A percentile compares a stretch with the other conserved stretches of the same genome.
Evolutionary conservation across 2,888 invertebrate genomes (phyloP).

Genomic region (Nomada goodeniana): DNA sequence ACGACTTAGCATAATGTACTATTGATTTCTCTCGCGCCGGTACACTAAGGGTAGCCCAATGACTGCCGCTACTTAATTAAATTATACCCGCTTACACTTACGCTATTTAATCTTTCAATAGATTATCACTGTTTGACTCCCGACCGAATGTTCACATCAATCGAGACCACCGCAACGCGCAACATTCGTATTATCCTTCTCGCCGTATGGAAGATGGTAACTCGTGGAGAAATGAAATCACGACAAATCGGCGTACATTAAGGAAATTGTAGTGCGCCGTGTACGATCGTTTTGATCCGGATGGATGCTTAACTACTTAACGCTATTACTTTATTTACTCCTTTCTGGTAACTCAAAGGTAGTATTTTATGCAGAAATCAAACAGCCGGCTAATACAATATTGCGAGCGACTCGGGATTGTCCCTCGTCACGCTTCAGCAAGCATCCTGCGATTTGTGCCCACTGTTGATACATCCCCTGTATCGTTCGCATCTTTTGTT

Average conservation of each 20-base stretch:
- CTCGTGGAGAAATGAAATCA: slow-evolving; percentile 43
- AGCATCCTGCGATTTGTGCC: background rate
- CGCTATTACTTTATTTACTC: background rate
- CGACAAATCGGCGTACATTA: slow-evolving; percentile 42
- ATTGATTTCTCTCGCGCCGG: slow-evolving; percentile 51
- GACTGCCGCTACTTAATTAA: slow-evolving; percentile 44
- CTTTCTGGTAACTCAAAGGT: slow-evolving; percentile 30
- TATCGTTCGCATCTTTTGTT: background rate
- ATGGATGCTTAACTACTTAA: slow-evolving; percentile 18
- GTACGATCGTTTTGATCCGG: slow-evolving; percentile 20
- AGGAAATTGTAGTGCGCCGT: slow-evolving; percentile 47
- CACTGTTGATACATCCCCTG: background rate
- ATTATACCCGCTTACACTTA: slow-evolving; percentile 44
- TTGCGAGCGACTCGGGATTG: slow-evolving; percentile 16
- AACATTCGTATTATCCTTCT: background rate
- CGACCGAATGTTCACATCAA: slow-evolving; percentile 41
- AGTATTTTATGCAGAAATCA: slow-evolving; percentile 28
- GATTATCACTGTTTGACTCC: slow-evolving; percentile 53
- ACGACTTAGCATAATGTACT: slow-evolving; percentile 53
- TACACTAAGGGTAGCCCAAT: slow-evolving; percentile 40
- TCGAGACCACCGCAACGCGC: slow-evolving; percentile 43
- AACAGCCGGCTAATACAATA: slow-evolving; percentile 8
- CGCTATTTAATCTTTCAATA: slow-evolving; percentile 40
- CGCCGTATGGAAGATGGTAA: slow-evolving; percentile 40
- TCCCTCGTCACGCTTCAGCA: background rate